Evolutionary conservation across 2,888 invertebrate genomes (phyloP), one percentile per base, ranked within the genome.

Genomic region (Synanthedon myopaeformis): DNA sequence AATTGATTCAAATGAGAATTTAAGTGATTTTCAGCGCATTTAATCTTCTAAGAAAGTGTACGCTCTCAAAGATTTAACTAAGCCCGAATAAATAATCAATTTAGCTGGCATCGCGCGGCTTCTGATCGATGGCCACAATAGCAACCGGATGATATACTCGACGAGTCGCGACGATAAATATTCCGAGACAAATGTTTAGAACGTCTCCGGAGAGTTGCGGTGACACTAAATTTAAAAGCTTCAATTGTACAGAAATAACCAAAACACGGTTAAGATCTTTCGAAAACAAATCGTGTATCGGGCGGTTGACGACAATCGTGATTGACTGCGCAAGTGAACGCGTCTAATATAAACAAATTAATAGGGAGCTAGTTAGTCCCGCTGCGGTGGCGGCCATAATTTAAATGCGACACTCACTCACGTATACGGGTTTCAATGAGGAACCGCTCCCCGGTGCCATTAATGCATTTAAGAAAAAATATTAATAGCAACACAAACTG

Each of bases 201-300:
- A 72, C 82, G 82, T 83, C 86, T 82, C 84, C 73, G 64, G 82
- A 78, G 86, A 84, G 80, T 74, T 79, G 84, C 83, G 83, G 84
- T 81, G 85, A 83, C 86, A 87, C 85, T 86, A 82, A 81, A 87
- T 87, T 85, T 87, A 84, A 85, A 84, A 83, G 85, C 85, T 78
- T 82, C 85, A 81, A 86, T 85, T 83, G 86, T 82, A 86, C 86
- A 80, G 82, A 84, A 87, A 87, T 86, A 86, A 85, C 84, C 78
- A 76, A 78, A 84, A 85, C 85, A 85, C 80, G 83, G 85, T 84
- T 85, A 82, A 80, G 84, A 86, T 84, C 86, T 86, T 84, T 83
- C 66, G 79, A 81, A 84, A 86, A 87, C 86, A 85, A 85, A 87
- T 87, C 83, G 86, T 77, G 78, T 76, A 85, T 84, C 81, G 86